Evolutionary conservation across 2,113 vertebrate genomes (phyloP), one percentile per base, ranked within the genome.

Genomic region (Aplodontia rufa): DNA sequence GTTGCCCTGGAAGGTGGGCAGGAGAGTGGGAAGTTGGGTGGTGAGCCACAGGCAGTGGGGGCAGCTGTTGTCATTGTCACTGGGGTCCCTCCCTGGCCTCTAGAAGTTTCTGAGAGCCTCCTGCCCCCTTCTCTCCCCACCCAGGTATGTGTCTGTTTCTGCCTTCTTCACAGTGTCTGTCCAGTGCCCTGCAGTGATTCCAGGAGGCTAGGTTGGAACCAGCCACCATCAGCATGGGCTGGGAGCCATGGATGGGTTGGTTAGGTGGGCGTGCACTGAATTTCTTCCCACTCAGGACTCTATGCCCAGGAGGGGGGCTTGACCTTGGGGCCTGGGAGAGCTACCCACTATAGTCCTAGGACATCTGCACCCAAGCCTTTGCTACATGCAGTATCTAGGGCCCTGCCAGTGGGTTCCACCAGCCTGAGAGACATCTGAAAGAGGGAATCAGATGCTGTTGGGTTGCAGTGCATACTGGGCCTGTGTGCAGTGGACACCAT

Each of bases 331-430:
- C 20, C 72, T 32, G 28, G n/a, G 35, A 79, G n/a, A 60, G 76
- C 51, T 13, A 20, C 35, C 32, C 30, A 10, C 47, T 11, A 32
- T 19, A 37, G 55, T 53, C 26, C 9, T 11, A 60, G 53, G 3
- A 2, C 24, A 6, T 60, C 13, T 17, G 20, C 20, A 3, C 28
- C n/a, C 26, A 12, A 58, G 78, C 20, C n/a, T 37, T 35, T 35
- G n/a, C 32, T 10, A 24, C 49, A 30, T 6, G 58, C 19, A n/a
- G 22, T 17, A 14, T 51, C 62, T 20, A 2, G 8, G 80, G 45
- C 6, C 22, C n/a, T 30, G 0, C 26, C 26, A 0, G 19, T 0
- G 16, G 72, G 6, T 35, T n/a, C 11, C 47, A 19, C 49, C 75
- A 51, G 28, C 58, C 68, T 32, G 30, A 49, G 68, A 55, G 47